Evolutionary conservation across 2,113 vertebrate genomes (phyloP), one percentile per base, ranked within the genome.

Genomic region (Vidua chalybeata): DNA sequence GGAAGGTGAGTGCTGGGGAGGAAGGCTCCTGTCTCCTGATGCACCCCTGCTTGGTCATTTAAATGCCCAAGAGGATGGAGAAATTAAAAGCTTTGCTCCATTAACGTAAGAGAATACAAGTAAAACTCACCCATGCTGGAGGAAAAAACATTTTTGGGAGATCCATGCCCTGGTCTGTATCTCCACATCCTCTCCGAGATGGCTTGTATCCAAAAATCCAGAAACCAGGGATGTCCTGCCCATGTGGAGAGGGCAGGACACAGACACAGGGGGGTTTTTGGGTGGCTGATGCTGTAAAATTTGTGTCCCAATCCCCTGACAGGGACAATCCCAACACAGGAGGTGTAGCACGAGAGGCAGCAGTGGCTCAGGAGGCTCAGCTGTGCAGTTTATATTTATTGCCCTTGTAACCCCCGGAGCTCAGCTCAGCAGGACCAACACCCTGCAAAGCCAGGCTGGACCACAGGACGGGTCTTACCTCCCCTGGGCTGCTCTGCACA

Each of bases 321-420:
- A 21, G 37, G 0, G 0, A 10, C 0, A 11, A 1, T 13, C 55
- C 46, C 51, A 46, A 2, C 0, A 11, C 10, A 4, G n/a, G 37
- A 7, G 10, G 14, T 5, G 54, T 0, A 14, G 51, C 11, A 3
- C 48, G 13, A n/a, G 43, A 48, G 30, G 23, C 73, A 52, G 69
- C 15, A 3, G 55, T 8, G 59, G 7, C 46, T 82, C 31, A 8
- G 5, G 13, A 64, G n/a, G 55, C 23, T 49, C 71, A 43, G 76
- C 46, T 19, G 22, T 6, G 5, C 1, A 9, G 18, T 71, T 43
- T 67, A 1, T 16, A 4, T 61, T 61, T 27, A 61, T 18, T 82
- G 7, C 33, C n/a, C 51, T 66, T 33, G 37, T 45, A 52, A 92
- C 64, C 46, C 77, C n/a, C 52, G 5, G 4, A 76, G 58, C 58